These are phyloP conservation scores for Nesometra sesokonis DNA, from an alignment of 35 echinoderm and acorn worm species.

Conservation along the genomic window DNA sequence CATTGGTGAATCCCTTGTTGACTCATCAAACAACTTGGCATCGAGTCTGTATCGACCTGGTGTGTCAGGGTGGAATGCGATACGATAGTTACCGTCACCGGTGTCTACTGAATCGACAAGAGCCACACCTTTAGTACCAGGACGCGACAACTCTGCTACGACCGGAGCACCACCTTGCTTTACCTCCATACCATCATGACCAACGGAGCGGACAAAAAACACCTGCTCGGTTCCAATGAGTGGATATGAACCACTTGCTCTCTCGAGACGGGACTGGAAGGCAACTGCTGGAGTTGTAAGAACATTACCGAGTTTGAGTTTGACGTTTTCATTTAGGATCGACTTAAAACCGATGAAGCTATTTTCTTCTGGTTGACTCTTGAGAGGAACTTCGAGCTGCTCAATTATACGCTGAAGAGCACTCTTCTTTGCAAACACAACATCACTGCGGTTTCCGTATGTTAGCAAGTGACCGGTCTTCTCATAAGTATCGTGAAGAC, in stretches of 20 bases:
- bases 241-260: neutral
- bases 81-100: neutral
- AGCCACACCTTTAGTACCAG: neutral
- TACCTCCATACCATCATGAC: neutral
- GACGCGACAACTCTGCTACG: neutral
- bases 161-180: constrained; percentile 9
- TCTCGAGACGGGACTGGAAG: neutral
- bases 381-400: neutral
- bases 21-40: neutral
- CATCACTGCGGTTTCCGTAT: neutral
- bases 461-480: neutral
- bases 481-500: neutral
- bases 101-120: neutral
- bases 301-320: neutral
- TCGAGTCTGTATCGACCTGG: constrained; percentile 1
- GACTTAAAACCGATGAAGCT: neutral
- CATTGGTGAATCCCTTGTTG: neutral
- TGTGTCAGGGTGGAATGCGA: neutral
- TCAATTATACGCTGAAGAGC: neutral
- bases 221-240: neutral
- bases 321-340: neutral
- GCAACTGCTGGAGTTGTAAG: neutral
- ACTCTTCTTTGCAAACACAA: neutral
- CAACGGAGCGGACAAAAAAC: neutral
- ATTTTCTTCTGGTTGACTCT: neutral